A percentile compares a stretch with the other conserved stretches of the same genome.
phyloP scores from a whole-genome alignment of 2,888 invertebrate species.

The Pecten maximus region DNA sequence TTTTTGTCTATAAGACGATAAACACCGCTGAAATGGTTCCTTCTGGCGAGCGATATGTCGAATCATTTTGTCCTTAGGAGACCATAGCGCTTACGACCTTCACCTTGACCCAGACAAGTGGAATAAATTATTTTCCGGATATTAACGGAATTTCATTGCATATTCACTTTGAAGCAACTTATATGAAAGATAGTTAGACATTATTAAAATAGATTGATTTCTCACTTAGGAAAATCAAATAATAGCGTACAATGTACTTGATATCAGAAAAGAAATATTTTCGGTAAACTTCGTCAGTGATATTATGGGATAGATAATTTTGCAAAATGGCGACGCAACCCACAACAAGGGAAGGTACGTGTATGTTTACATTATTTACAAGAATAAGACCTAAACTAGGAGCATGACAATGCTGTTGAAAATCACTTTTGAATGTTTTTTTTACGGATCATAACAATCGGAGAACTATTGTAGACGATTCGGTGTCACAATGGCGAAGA shows the following conservation, averaged over 20 bases:
- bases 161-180: not conserved
- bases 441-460: constrained; percentile 23
- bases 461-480: too few species aligned
- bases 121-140: not conserved
- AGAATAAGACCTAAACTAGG: not conserved
- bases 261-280: not conserved
- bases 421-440: constrained; percentile 45
- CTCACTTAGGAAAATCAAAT: too few species aligned
- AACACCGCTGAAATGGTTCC: not conserved
- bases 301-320: constrained; percentile 22
- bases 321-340: constrained; percentile 68
- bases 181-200: too few species aligned
- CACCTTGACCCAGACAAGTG: not conserved
- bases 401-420: constrained; percentile 56
- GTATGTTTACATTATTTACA: not conserved
- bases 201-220: too few species aligned
- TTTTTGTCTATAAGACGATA: not conserved
- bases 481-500: too few species aligned
- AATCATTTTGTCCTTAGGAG: not conserved
- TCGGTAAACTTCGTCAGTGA: not conserved
- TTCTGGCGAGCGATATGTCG: not conserved
- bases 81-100: not conserved
- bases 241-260: too few species aligned
- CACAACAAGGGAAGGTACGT: constrained; percentile 71
- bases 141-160: not conserved